Evolutionary conservation across 2,113 vertebrate genomes (phyloP), one percentile per base, ranked within the genome.

Genomic region (Boulengeromyrus knoepffleri): DNA sequence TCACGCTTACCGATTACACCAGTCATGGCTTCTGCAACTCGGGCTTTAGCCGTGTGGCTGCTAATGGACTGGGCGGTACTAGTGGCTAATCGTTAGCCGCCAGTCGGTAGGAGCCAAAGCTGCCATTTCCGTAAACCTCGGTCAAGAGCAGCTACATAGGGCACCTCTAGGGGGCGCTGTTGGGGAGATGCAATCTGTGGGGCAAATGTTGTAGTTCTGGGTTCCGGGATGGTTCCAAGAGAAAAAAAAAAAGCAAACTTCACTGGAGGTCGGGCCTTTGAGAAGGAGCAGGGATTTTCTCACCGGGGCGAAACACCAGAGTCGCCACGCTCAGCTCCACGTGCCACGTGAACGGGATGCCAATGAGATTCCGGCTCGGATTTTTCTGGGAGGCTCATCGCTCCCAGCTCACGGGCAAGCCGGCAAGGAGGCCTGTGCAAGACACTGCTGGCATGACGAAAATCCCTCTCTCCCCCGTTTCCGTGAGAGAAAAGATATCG

Each of bases 401-500:
- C 85, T 87, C 27, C 7, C 27, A 31, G 49, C 46, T 39, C 85
- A 84, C 15, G 9, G 42, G 83, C 83, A 6, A 52, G 21, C 1
- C 17, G 9, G 12, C 27, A 13, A 52, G 9, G 85, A 7, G n/a
- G 50, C 27, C 85, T 10, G n/a, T 36, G 50, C 27, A 84, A 83
- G 56, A 66, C 52, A 66, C 36, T 39, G 87, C 56, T 39, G 36
- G 56, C 56, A 45, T 88, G 74, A 84, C 90, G 83, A 85, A 87
- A 85, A 88, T 50, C 53, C 39, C 88, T 74, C 58, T 53, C 88
- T 19, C 52, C 56, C 49, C 83, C 85, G 58, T 86, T 85, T 89
- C 88, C 50, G 91, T 91, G 91, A 91, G 92, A 91, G 89, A 91
- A 89, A 91, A 91, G 89, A 86, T 89, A 94, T 93, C 89, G 93